These are phyloP conservation scores for Climacteris rufus DNA, from an alignment of 2,113 vertebrate species.

Conservation along the genomic window DNA sequence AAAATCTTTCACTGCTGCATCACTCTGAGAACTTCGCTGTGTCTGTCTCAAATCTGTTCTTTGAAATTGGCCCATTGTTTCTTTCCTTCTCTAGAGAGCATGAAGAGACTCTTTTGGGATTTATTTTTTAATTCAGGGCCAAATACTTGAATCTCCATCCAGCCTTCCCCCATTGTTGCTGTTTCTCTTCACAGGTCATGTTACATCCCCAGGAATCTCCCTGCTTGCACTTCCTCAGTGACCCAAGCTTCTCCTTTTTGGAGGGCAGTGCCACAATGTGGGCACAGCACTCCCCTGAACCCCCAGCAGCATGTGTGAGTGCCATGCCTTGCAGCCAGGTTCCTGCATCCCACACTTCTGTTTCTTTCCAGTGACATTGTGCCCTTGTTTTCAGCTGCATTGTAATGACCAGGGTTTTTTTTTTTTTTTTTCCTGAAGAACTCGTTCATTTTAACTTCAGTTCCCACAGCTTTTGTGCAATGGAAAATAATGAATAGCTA, in stretches of 20 bases:
- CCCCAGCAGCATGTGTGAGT: background rate
- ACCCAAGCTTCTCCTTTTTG: background rate
- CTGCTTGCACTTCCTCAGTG: background rate
- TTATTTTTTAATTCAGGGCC: background rate
- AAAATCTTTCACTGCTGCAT: background rate
- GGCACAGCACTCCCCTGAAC: background rate
- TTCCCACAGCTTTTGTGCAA: slow-evolving; percentile 10
- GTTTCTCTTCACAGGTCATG: background rate
- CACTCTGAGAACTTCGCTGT: background rate
- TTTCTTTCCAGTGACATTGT: background rate
- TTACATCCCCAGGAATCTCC: background rate
- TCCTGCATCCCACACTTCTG: background rate
- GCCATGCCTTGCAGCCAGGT: background rate
- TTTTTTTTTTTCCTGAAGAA: background rate
- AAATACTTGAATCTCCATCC: background rate
- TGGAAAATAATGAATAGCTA: slow-evolving; percentile 28
- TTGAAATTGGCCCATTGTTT: background rate
- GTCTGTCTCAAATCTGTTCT: background rate
- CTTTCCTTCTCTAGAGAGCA: background rate
- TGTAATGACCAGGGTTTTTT: background rate
- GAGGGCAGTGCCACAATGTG: background rate
- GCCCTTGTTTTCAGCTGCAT: background rate
- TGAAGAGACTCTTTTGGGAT: background rate
- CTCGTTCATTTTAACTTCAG: slow-evolving; percentile 23
- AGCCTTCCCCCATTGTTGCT: background rate